Evolutionary conservation across 2,113 vertebrate species (phyloP), one percentile per base, ranked within the genome.

Genomic region (Aviceda subcristata): DNA sequence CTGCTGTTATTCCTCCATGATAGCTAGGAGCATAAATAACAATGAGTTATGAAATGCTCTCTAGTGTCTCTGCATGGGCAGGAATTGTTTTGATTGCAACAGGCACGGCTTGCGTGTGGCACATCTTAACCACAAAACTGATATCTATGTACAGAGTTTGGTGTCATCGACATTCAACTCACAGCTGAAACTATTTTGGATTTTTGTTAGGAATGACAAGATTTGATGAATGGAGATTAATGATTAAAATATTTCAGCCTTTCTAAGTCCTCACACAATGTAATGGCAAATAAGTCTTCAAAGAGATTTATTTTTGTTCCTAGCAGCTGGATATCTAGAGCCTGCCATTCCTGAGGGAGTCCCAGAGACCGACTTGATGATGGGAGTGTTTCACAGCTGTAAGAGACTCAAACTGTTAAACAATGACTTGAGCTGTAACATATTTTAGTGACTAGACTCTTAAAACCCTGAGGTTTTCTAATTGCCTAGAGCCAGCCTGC

Each of bases 231-330:
- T 96, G 75, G 84, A 96, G 94, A 95, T 93, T 53, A 97, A 95
- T 5, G 46, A 85, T 89, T 95, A 96, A 97, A 97, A 94, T 53
- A n/a, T 50, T 86, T 84, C 94, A 91, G 94, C 55, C 88, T 96
- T 91, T 79, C 92, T 88, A 89, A 93, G 67, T 93, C 91, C 68
- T 91, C 62, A 17, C 38, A 97, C 86, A 94, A 95, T 34, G 50
- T 71, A 90, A 97, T 88, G 95, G 89, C 79, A 91, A 95, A 8
- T 80, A 88, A 94, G 88, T 64, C 95, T 97, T 96, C 81, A 94
- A 96, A 97, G 92, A 97, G 90, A 96, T 95, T 96, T 95, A 97
- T 94, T 97, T 95, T 92, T 97, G 91, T 95, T 96, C 80, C 92
- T 92, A 91, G 88, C 94, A 96, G 95, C 95, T 97, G 96, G 95